phyloP scores from a whole-genome alignment of 2,888 invertebrate genomes.

The Plagodis pulveraria region DNA sequence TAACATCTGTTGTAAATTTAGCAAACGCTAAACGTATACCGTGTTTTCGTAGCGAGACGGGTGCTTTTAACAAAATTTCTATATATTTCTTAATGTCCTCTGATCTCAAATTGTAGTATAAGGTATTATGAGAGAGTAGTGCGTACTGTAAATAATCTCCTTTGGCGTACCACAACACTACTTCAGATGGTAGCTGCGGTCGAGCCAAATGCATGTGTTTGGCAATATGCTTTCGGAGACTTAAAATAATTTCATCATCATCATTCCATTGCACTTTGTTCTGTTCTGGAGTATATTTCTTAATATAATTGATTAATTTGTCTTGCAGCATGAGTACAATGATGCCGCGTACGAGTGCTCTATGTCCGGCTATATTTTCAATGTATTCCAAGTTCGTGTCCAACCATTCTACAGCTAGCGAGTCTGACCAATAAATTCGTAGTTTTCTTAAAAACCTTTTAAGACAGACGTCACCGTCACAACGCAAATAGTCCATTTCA shows the following conservation, averaged over 20 bases:
- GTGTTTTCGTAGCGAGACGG: constrained; percentile 66
- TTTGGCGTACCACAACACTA: constrained; percentile 57
- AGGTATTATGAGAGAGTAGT: constrained; percentile 58
- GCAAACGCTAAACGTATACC: constrained; percentile 56
- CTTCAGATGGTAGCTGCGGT: constrained; percentile 55
- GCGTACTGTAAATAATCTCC: constrained; percentile 65
- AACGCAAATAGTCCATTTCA: constrained; percentile 44
- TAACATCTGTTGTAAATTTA: constrained; percentile 47
- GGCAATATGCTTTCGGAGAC: constrained; percentile 58
- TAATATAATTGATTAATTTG: constrained; percentile 46
- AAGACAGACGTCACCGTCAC: constrained; percentile 44
- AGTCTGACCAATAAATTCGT: constrained; percentile 59
- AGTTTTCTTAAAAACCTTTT: constrained; percentile 52
- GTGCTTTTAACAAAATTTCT: constrained; percentile 50
- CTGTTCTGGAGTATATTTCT: constrained; percentile 54
- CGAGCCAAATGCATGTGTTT: constrained; percentile 64
- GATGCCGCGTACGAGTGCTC: constrained; percentile 52
- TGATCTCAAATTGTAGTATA: constrained; percentile 56
- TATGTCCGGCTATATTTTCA: constrained; percentile 43
- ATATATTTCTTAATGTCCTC: constrained; percentile 44
- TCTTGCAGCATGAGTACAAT: constrained; percentile 47
- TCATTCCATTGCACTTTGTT: constrained; percentile 57
- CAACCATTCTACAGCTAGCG: constrained; percentile 49
- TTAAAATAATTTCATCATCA: constrained; percentile 50
- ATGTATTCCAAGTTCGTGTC: constrained; percentile 43